These are phyloP conservation scores for Monoplex corrugatus DNA, from an alignment of 2,888 invertebrate genomes.

Conservation along the genomic window DNA sequence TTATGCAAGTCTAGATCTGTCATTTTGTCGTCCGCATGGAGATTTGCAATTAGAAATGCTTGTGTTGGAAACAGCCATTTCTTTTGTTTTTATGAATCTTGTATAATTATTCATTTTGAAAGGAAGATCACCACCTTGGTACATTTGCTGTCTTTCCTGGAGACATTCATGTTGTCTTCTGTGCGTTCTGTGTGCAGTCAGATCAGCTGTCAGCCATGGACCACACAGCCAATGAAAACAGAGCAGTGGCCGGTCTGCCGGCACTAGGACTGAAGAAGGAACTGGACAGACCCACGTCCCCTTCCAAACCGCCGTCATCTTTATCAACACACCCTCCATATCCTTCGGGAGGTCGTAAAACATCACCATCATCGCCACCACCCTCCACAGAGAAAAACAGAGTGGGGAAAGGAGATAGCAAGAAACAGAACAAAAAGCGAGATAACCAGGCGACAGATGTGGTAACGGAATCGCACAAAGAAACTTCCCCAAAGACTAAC, in stretches of 20 bases:
- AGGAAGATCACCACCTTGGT: too few relatives aligned
- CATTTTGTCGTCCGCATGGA: too few relatives aligned
- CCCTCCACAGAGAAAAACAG: neutral
- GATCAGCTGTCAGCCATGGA: constrained; percentile 48
- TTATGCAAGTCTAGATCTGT: too few relatives aligned
- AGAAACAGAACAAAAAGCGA: neutral
- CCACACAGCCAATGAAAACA: constrained; percentile 31
- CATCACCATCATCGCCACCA: neutral
- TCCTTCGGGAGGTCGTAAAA: neutral
- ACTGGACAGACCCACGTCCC: neutral
- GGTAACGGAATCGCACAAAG: neutral
- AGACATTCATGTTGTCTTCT: neutral
- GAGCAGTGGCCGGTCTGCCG: neutral
- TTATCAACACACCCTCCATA: neutral
- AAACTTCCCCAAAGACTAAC: neutral
- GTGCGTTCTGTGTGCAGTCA: constrained; percentile 19
- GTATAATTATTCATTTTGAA: neutral
- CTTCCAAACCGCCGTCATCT: neutral
- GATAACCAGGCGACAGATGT: neutral
- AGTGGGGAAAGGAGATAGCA: neutral
- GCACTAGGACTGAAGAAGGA: neutral
- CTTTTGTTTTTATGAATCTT: neutral
- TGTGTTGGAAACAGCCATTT: neutral
- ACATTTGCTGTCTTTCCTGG: too few relatives aligned
- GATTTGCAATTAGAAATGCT: neutral